Base-by-base conservation (phyloP, 2,113 vertebrate genomes). In the Lonchura striata region DNA sequence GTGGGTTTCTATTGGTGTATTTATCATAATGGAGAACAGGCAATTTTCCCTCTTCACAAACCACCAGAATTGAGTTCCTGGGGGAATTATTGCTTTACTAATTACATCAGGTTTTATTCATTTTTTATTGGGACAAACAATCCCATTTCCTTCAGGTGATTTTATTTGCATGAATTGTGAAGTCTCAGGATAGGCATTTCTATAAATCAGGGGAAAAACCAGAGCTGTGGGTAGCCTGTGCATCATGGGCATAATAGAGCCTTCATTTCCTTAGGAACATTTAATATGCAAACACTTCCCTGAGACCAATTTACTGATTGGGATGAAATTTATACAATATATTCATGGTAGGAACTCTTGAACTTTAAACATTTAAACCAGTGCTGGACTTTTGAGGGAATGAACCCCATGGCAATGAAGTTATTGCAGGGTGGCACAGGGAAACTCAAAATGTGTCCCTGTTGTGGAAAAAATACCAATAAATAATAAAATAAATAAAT, bases 111-210 rank as follows among this genome's bases (percentile, higher is more conserved):
- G 5, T 65, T 82, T 90, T 57, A 21, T 50, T 81, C 76, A 44
- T 93, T 82, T 88, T 94, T 94, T 86, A 54, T 33, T 54, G 25
- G n/a, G 54, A 71, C 57, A 80, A 90, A 85, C n/a, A 83, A 60
- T 35, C 64, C 60, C 19, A 1, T 86, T 83, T 68, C 50, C 50
- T 92, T 85, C 64, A 88, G 80, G 82, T 94, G 86, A 86, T 39
- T 59, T 86, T 63, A 56, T 84, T 84, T 86, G 86, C 54, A 68
- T 82, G 57, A 84, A 49, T 56, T 41, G 44, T 44, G 49, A 57
- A 49, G 22, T 25, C 30, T 93, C 1, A 1, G 72, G 39, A 47
- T 41, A 86, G 80, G 37, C 56, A 27, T 91, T 96, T 87, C 88
- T 46, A 59, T 75, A 92, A 94, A 95, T 82, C 60, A 35, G 52